phyloP scores from a whole-genome alignment of 2,888 invertebrate species.

The Ceriagrion tenellum region DNA sequence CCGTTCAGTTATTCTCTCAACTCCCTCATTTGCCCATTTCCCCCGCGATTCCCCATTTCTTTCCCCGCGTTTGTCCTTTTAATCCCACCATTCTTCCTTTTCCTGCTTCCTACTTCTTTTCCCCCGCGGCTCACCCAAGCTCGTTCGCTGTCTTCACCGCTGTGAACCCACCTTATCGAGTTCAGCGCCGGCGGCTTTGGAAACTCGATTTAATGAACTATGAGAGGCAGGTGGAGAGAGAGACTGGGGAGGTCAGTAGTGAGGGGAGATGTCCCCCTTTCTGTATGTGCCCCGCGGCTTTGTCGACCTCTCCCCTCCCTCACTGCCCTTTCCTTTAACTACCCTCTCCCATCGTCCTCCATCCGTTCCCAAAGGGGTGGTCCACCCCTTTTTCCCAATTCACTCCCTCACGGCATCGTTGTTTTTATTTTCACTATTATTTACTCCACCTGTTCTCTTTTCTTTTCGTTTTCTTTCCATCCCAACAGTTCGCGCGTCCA shows the following conservation, averaged over 20 bases:
- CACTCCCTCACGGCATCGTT: not conserved
- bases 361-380: not conserved
- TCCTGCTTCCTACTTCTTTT: not conserved
- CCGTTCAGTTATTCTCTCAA: not conserved
- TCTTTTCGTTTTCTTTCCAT: not conserved
- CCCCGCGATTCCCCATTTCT: not conserved
- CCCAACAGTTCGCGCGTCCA: not conserved
- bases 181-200: slow-evolving; percentile 17
- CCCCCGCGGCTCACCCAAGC: not conserved
- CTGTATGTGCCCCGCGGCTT: not conserved
- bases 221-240: not conserved
- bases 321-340: not conserved
- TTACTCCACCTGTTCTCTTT: not conserved
- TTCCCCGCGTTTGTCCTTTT: not conserved
- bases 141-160: not conserved
- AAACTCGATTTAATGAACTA: slow-evolving; percentile 56
- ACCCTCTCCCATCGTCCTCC: not conserved
- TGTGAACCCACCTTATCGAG: slow-evolving; percentile 18
- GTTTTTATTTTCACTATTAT: not conserved
- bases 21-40: not conserved
- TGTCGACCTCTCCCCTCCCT: not conserved
- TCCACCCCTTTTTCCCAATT: not conserved
- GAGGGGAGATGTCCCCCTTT: not conserved
- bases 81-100: not conserved
- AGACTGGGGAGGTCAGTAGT: not conserved